These are phyloP conservation scores for Drosophila sucinea DNA, from an alignment of 1,140 invertebrate species.

Conservation along the genomic window DNA sequence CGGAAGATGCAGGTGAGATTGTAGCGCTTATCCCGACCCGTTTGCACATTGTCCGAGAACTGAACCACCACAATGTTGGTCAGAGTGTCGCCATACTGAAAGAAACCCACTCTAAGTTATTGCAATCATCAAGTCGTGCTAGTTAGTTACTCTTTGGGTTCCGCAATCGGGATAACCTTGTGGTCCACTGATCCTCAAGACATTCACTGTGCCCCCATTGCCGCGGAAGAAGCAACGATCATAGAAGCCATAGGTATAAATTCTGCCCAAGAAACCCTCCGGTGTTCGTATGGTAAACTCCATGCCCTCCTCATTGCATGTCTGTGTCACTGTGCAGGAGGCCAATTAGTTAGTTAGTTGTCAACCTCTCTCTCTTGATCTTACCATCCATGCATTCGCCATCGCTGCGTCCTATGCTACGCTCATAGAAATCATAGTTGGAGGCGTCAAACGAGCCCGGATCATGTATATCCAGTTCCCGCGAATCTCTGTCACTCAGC, in stretches of 20 bases:
- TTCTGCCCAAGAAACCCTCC: constrained; percentile 94
- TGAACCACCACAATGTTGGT: constrained; percentile 97
- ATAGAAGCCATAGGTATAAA: constrained; percentile 96
- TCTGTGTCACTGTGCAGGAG: constrained; percentile 89
- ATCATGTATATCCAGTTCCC: constrained; percentile 92
- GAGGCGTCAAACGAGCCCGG: constrained; percentile 92
- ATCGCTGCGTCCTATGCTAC: constrained; percentile 88
- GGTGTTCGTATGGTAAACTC: constrained; percentile 94
- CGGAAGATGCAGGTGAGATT: constrained; percentile 95
- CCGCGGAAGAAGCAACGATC: constrained; percentile 95
- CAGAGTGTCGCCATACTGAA: constrained; percentile 94
- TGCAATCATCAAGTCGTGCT: neutral
- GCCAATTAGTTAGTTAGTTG: constrained; percentile 34
- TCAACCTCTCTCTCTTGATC: constrained; percentile 17
- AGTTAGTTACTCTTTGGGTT: constrained; percentile 88
- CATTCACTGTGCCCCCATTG: constrained; percentile 92
- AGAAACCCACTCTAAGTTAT: neutral
- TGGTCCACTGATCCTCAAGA: constrained; percentile 92
- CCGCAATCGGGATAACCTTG: constrained; percentile 96
- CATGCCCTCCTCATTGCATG: constrained; percentile 96
- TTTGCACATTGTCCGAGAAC: constrained; percentile 96
- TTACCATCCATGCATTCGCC: constrained; percentile 92
- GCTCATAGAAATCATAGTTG: constrained; percentile 94
- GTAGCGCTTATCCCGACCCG: constrained; percentile 94
- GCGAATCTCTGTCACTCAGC: constrained; percentile 92